phyloP scores from a whole-genome alignment of 2,888 invertebrate species.

The Elgonia sp. region DNA sequence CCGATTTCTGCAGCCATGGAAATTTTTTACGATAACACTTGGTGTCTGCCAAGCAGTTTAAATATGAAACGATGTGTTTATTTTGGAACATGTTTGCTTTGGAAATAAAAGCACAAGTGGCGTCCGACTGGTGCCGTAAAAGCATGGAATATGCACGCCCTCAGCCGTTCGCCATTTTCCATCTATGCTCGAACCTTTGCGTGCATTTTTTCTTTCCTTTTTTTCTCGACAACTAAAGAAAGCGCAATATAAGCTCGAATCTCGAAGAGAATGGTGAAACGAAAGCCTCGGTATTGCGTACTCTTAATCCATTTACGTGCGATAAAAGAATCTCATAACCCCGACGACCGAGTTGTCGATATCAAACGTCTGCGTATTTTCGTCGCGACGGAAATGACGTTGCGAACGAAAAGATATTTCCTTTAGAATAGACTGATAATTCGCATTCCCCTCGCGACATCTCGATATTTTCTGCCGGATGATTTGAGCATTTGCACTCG shows the following conservation, averaged over 20 bases:
- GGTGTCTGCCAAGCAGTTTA: no score
- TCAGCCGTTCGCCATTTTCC: neutral
- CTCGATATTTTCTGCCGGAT: constrained; percentile 11
- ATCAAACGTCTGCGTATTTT: constrained; percentile 44
- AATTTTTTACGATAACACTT: no score
- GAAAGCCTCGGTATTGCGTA: constrained; percentile 35
- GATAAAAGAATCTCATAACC: constrained; percentile 39
- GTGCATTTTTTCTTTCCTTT: neutral
- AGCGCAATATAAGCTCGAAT: constrained; percentile 1
- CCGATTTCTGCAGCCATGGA: no score
- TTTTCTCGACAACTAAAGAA: constrained; percentile 12
- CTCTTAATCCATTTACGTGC: constrained; percentile 43
- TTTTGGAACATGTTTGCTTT: no score
- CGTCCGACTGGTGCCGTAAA: no score
- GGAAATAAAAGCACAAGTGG: no score
- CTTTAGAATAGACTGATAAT: constrained; percentile 23
- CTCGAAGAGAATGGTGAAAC: neutral
- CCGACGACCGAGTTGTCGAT: constrained; percentile 40
- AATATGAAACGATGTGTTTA: no score
- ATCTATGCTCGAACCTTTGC: neutral
- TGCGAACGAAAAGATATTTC: constrained; percentile 40
- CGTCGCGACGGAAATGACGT: constrained; percentile 35
- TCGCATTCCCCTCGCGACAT: neutral
- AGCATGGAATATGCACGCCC: no score
- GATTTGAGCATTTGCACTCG: constrained; percentile 15